Base-by-base conservation (phyloP, 2,797 vertebrate genomes). In the Echeneis naucrates region DNA sequence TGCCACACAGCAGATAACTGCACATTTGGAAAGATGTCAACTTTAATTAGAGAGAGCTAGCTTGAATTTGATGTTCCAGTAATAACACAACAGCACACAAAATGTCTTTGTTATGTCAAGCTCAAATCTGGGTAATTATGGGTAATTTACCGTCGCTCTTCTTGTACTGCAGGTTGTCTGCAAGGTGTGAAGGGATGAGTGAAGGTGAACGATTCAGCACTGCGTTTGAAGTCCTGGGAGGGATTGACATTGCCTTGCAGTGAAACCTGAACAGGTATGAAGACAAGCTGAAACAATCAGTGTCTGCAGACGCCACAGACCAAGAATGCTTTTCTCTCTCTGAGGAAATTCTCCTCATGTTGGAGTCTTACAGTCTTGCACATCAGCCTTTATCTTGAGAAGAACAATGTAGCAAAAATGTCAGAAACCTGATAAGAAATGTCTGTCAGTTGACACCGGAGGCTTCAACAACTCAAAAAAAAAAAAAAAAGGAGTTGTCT, bases 211-310 rank as follows among this genome's bases (percentile, higher is more conserved):
- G 75, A 89, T 83, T 88, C 75, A 30, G 61, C 0, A 62, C 61
- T 38, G 51, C 33, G 60, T 93, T 91, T 91, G 89, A 93, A 88
- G 90, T 92, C 69, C 33, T 63, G 53, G 64, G 69, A 71, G 69
- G 73, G 82, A 83, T 65, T 87, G 88, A 92, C 85, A 75, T n/a
- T 58, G 87, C 74, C 76, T 86, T 7, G 59, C 83, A 88, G 86
- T 87, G 84, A 90, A 87, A 91, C 77, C 79, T 79, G 80, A 87
- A 80, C 78, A 90, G 82, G 78, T 87, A 84, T 86, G 89, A 89
- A 89, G 88, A 88, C 86, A 87, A 90, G 91, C 86, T 76, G 58
- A 87, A 91, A 89, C 87, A 89, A 72, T 83, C 76, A 83, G 58
- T 45, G 69, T 77, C 77, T 82, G 65, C 77, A 82, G 75, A 80